These are phyloP conservation scores for Osmerus eperlanus DNA, from an alignment of 2,113 vertebrate genomes.

Conservation along the genomic window DNA sequence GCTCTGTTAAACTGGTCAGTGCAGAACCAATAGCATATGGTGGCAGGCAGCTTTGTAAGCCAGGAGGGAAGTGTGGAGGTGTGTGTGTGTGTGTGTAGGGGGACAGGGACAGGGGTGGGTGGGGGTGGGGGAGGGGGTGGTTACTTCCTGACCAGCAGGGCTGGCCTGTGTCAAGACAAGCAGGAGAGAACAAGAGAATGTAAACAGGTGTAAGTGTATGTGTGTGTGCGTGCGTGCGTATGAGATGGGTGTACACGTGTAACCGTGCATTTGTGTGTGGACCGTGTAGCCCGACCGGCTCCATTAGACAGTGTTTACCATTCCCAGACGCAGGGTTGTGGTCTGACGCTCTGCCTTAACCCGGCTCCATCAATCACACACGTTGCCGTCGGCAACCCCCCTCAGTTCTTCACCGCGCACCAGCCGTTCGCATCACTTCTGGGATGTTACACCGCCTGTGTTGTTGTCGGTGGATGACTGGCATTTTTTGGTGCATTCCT, in stretches of 20 bases:
- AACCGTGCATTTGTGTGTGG: not conserved
- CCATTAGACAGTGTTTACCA: conserved; percentile 66
- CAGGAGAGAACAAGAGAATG: conserved; percentile 35
- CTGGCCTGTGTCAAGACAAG: conserved; percentile 34
- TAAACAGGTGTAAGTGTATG: conserved; percentile 41
- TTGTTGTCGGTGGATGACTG: conserved; percentile 16
- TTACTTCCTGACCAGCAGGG: conserved; percentile 25
- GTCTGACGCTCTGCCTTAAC: conserved; percentile 38
- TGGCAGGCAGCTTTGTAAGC: not conserved
- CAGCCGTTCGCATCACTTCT: conserved; percentile 38
- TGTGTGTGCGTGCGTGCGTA: conserved; percentile 5
- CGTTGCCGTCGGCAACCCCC: conserved; percentile 21
- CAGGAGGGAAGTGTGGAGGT: no score
- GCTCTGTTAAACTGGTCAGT: no score
- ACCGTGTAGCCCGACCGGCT: conserved; percentile 17
- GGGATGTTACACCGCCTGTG: conserved; percentile 39
- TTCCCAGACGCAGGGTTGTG: conserved; percentile 9
- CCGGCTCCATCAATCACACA: conserved; percentile 46
- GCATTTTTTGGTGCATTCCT: conserved; percentile 44
- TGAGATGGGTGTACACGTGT: not conserved
- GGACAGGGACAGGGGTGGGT: not conserved
- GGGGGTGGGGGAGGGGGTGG: conserved; percentile 3
- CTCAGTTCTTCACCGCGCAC: conserved; percentile 9
- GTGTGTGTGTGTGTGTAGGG: no score
- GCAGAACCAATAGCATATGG: not conserved